Percentiles rank a stretch among this genome's conserved stretches.
These are phyloP conservation scores for Tetrax tetrax DNA, from an alignment of 2,113 vertebrate species.

Conservation along the genomic window DNA sequence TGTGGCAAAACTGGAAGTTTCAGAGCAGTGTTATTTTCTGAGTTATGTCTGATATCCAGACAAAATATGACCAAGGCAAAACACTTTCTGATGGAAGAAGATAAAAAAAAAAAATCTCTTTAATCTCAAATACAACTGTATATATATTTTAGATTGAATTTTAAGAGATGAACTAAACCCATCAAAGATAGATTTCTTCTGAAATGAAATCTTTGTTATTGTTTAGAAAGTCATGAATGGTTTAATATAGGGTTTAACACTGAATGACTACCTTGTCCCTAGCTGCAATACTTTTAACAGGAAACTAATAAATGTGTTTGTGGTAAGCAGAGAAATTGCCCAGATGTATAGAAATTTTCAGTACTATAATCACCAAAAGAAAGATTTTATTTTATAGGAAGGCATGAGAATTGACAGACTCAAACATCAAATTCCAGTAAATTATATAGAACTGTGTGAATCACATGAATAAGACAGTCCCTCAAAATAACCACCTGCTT, in stretches of 20 bases:
- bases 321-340: not conserved
- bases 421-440: not conserved
- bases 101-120: not conserved
- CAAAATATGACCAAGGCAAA: not conserved
- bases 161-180: not conserved
- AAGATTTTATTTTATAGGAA: not conserved
- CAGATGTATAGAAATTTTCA: not conserved
- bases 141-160: not conserved
- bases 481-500: slow-evolving; percentile 20
- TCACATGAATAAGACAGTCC: not conserved
- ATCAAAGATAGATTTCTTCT: not conserved
- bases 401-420: not conserved
- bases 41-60: not conserved
- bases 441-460: slow-evolving; percentile 6
- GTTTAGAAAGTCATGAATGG: not conserved
- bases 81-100: not conserved
- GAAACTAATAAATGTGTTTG: not conserved
- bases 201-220: not conserved
- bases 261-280: not conserved
- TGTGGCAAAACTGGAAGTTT: not conserved
- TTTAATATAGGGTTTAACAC: slow-evolving; percentile 3
- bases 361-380: not conserved
- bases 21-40: not conserved
- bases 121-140: not conserved
- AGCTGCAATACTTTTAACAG: not conserved